These are phyloP conservation scores for Orientallactaga sibirica DNA, from an alignment of 2,797 vertebrate species.

Conservation along the genomic window DNA sequence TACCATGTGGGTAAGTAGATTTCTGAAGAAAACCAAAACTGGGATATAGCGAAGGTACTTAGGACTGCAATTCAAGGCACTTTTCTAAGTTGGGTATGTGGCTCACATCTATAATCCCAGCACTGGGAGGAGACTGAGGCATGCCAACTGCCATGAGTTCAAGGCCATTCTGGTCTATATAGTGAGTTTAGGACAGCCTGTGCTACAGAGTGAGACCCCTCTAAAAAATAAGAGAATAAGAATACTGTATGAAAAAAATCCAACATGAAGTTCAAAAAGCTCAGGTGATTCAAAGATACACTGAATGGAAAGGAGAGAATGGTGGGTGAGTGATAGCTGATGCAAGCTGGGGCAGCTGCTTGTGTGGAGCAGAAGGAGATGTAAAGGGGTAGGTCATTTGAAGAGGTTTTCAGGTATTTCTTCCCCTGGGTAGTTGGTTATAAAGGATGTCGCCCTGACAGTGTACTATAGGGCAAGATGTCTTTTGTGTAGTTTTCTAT, in stretches of 20 bases:
- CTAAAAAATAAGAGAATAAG: not conserved
- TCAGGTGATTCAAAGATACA: not conserved
- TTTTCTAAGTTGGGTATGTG: not conserved
- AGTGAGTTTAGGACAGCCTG: too few species aligned
- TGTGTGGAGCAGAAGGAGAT: not conserved
- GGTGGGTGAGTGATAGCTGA: rapidly evolving
- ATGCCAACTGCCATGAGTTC: too few species aligned
- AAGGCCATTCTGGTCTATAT: too few species aligned
- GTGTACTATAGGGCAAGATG: not conserved
- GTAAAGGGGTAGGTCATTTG: not conserved
- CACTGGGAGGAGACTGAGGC: too few species aligned
- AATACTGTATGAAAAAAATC: not conserved
- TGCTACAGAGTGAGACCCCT: not conserved
- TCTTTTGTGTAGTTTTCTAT: not conserved
- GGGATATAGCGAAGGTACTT: not conserved
- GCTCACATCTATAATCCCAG: too few species aligned
- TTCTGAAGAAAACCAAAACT: not conserved
- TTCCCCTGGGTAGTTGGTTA: not conserved
- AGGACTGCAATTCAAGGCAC: not conserved
- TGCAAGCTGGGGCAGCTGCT: too few species aligned
- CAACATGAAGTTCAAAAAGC: not conserved
- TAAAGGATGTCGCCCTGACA: not conserved
- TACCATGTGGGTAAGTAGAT: too few species aligned
- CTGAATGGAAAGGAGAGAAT: not conserved
- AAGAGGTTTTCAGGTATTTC: not conserved